Conservation (phyloP, 2,113 vertebrate species). For the Lampris megalopsis region DNA sequence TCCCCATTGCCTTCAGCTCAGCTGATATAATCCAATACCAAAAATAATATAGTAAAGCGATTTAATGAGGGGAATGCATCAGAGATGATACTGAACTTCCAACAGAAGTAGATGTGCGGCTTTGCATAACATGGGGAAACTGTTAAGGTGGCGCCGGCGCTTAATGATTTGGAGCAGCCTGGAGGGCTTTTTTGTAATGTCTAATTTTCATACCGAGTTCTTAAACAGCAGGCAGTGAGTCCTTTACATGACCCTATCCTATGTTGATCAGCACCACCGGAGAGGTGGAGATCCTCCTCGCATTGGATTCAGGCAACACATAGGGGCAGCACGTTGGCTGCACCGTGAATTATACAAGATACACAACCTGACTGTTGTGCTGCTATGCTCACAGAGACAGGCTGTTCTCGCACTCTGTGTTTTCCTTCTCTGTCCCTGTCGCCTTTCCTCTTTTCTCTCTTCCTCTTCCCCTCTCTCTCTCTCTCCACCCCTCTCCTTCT, state of each 20-base stretch:
- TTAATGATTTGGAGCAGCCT: conserved; percentile 34
- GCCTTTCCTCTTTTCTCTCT: conserved; percentile 18
- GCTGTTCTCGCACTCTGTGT: conserved; percentile 35
- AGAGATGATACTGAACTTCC: conserved; percentile 33
- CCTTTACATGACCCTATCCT: conserved; percentile 57
- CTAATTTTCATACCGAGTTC: conserved; percentile 56
- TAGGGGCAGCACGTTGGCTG: conserved; percentile 17
- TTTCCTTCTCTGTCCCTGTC: conserved; percentile 26
- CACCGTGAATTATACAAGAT: conserved; percentile 42
- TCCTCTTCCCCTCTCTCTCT: conserved; percentile 8
- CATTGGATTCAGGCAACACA: conserved; percentile 34
- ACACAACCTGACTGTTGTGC: conserved; percentile 9
- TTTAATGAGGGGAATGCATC: conserved; percentile 8
- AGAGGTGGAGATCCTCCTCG: conserved; percentile 34
- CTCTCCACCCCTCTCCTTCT: conserved; percentile 36
- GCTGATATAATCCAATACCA: conserved; percentile 17
- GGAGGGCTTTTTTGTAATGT: conserved; percentile 34
- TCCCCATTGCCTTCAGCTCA: conserved; percentile 3
- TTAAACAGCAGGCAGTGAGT: conserved; percentile 41
- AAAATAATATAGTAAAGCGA: conserved; percentile 16
- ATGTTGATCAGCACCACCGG: conserved; percentile 58
- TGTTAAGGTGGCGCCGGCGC: conserved; percentile 1
- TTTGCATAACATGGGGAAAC: conserved; percentile 14
- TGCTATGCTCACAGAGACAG: conserved; percentile 38
- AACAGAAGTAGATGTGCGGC: conserved; percentile 18